These are phyloP conservation scores for Tenthredo notha DNA, from an alignment of 2,888 invertebrate species.

Conservation along the genomic window DNA sequence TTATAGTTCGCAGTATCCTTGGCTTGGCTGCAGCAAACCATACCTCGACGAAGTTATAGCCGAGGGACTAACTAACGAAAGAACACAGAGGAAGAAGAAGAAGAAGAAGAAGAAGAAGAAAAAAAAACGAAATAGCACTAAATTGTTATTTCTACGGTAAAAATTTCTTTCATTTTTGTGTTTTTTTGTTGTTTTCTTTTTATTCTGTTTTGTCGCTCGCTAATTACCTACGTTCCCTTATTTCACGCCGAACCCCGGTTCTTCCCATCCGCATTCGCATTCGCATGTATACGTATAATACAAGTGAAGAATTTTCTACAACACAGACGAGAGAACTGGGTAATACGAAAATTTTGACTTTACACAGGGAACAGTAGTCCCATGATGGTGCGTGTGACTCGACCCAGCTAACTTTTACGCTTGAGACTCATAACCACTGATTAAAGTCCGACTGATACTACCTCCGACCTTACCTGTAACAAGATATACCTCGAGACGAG, in stretches of 20 bases:
- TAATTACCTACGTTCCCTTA: not conserved
- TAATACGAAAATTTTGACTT: not conserved
- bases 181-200: not conserved
- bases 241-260: not conserved
- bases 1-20: constrained; percentile 16
- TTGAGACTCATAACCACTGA: constrained; percentile 46
- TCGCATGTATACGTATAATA: not conserved
- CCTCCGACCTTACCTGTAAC: not conserved
- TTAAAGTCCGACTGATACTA: constrained; percentile 42
- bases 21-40: not conserved
- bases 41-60: not conserved
- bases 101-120: not conserved
- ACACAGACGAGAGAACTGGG: not conserved
- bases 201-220: not conserved
- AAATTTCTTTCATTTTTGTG: not conserved
- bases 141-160: not conserved
- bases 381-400: constrained; percentile 19
- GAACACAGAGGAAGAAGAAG: not conserved
- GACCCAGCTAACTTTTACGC: constrained; percentile 37
- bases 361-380: not conserved
- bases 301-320: not conserved
- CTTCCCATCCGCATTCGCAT: not conserved
- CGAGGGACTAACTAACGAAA: not conserved
- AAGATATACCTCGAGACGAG: not conserved
- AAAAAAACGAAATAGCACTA: not conserved